Base-by-base conservation (phyloP, 2,113 vertebrate species). In the Hepsetus odoe region DNA sequence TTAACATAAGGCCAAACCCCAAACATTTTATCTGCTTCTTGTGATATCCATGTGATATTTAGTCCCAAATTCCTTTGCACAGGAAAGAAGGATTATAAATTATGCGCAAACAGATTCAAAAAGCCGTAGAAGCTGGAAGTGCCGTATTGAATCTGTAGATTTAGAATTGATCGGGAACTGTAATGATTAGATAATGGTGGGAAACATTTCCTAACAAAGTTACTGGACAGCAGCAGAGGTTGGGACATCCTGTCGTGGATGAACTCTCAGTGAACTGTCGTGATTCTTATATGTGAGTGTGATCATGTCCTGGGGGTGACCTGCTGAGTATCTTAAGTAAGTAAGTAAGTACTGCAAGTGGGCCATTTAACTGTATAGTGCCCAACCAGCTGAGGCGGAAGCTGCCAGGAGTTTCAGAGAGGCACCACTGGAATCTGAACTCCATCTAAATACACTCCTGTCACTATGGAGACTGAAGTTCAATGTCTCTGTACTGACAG, bases 361-460 rank as follows among this genome's bases (percentile, higher is more conserved):
- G 26, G 13, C 68, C 44, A 51, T 77, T 77, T 61, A 70, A 35
- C 66, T 46, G 51, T 40, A 1, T 55, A 61, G 7, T 38, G 30
- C 32, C 24, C 53, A 5, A 4, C 16, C 8, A 1, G 40, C 44
- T 16, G 4, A 30, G 33, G 16, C 49, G 18, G 28, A 51, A 59
- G 40, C 30, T 46, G 72, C 5, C 56, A 46, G 24, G 7, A 5
- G 26, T 46, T 62, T 74, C 58, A 74, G 40, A 64, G 4, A 13
- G 30, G 40, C 20, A 26, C 16, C 55, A 42, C 32, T 16, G 42
- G 33, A 32, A 42, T 42, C 56, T 46, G 35, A 44, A 38, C 38
- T 22, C 35, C 33, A 0, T 56, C 9, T 10, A 5, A 56, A 26
- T 22, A 38, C 53, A 22, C 53, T 22, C 53, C 8, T 20, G 10